A percentile compares a stretch with the other conserved stretches of the same genome.
Evolutionary conservation across 2,888 invertebrate species (phyloP).

Genomic region (Agelastica alni): DNA sequence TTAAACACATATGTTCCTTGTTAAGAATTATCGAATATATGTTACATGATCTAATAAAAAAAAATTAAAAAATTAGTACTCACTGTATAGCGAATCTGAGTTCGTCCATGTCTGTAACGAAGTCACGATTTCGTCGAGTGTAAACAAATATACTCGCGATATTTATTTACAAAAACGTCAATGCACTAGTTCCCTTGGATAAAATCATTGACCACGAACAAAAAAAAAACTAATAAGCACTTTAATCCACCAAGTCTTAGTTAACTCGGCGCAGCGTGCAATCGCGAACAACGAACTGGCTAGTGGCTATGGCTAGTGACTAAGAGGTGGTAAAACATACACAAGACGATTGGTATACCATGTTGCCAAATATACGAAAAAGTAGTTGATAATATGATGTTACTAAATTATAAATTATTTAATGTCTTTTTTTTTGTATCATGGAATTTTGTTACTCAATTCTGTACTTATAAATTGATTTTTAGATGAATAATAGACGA

Average conservation of each 20-base stretch:
- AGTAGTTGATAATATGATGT: too few species aligned
- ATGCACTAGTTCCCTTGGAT: background rate
- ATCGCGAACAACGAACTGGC: slow-evolving; percentile 9
- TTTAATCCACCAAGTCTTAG: background rate
- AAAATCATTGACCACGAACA: slow-evolving; percentile 5
- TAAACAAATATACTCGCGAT: background rate
- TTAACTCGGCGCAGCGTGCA: background rate
- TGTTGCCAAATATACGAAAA: slow-evolving; percentile 7
- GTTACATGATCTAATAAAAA: too few species aligned
- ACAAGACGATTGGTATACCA: slow-evolving; percentile 10
- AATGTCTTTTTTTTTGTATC: too few species aligned
- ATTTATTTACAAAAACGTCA: slow-evolving; percentile 1
- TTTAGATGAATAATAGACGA: too few species aligned
- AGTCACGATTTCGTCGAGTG: slow-evolving; percentile 5
- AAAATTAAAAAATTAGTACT: slow-evolving; percentile 19
- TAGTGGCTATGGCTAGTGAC: too few species aligned
- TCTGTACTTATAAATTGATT: too few species aligned
- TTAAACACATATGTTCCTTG: too few species aligned
- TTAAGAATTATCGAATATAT: too few species aligned
- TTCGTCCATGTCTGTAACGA: slow-evolving; percentile 31
- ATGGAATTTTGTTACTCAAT: too few species aligned
- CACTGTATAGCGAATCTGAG: slow-evolving; percentile 38
- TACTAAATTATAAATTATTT: too few species aligned
- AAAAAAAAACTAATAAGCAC: background rate
- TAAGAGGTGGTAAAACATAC: too few species aligned